Conservation (phyloP, 2,797 vertebrate genomes). For the Scolopax bukidnonensis region DNA sequence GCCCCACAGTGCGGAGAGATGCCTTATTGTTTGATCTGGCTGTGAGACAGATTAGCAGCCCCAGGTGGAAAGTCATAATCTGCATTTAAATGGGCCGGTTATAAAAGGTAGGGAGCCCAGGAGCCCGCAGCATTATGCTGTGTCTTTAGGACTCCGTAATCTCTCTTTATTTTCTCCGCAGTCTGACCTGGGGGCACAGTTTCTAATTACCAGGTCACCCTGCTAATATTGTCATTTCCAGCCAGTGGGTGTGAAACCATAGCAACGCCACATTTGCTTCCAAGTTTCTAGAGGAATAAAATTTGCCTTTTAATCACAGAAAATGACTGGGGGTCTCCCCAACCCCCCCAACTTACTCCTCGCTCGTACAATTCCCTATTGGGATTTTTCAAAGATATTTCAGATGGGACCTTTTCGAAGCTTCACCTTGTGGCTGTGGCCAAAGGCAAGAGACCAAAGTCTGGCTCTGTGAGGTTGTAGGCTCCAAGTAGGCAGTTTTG, state of each 20-base stretch:
- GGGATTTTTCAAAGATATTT: background rate
- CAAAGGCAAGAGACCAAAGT: background rate
- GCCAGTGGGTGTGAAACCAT: conserved; percentile 76
- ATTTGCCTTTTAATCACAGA: conserved; percentile 62
- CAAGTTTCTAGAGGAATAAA: conserved; percentile 61
- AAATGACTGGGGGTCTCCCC: conserved; percentile 29
- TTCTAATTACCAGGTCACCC: conserved; percentile 71
- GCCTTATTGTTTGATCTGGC: conserved; percentile 55
- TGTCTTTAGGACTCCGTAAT: conserved; percentile 41
- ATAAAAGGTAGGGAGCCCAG: conserved; percentile 65
- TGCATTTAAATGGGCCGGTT: conserved; percentile 50
- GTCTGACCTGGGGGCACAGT: conserved; percentile 73
- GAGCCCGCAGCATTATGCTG: conserved; percentile 38
- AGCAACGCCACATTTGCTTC: conserved; percentile 72
- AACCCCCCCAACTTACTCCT: background rate
- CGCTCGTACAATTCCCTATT: background rate
- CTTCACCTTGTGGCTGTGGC: background rate
- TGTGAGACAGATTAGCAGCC: conserved; percentile 69
- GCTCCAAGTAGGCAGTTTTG: background rate
- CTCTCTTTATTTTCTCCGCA: conserved; percentile 66
- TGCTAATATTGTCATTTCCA: conserved; percentile 78
- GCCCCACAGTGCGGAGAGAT: conserved; percentile 34
- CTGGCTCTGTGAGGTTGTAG: accelerated
- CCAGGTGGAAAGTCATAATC: conserved; percentile 71
- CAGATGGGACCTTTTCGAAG: background rate